Evolutionary conservation across 1,140 invertebrate species (phyloP).

Genomic region (Megalopta genalis): DNA sequence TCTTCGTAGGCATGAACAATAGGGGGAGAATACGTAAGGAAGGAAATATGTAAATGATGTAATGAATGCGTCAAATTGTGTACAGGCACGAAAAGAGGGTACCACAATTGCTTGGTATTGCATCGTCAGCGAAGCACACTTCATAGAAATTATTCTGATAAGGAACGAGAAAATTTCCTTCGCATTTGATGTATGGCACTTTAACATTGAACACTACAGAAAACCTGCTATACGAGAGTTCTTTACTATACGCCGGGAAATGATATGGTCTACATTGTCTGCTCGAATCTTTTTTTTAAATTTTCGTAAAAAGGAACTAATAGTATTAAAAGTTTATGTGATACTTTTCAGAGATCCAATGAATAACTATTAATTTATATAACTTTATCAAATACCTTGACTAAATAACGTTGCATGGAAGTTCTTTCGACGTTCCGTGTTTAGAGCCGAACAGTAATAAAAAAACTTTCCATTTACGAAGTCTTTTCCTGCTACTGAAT

Average conservation of each 20-base stretch:
- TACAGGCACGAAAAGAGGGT: neutral
- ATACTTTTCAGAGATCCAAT: neutral
- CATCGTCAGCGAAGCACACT: neutral
- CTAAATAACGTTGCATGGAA: neutral
- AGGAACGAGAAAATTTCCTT: neutral
- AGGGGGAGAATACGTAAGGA: neutral
- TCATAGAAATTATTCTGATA: neutral
- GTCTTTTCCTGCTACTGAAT: neutral
- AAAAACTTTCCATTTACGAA: neutral
- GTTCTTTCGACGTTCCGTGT: neutral
- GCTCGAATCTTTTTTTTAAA: neutral
- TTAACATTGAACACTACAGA: no score
- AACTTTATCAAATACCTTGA: neutral
- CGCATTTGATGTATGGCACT: no score
- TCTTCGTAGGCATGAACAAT: neutral
- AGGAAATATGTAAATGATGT: neutral
- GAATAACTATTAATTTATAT: neutral
- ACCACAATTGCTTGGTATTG: neutral
- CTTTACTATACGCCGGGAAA: neutral
- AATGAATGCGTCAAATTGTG: neutral
- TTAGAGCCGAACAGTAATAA: neutral
- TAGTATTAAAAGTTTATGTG: neutral
- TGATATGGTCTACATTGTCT: neutral
- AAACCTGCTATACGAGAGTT: no score
- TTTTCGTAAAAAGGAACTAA: neutral